Base-by-base conservation (phyloP, 2,113 vertebrate species). In the Geococcyx californianus region DNA sequence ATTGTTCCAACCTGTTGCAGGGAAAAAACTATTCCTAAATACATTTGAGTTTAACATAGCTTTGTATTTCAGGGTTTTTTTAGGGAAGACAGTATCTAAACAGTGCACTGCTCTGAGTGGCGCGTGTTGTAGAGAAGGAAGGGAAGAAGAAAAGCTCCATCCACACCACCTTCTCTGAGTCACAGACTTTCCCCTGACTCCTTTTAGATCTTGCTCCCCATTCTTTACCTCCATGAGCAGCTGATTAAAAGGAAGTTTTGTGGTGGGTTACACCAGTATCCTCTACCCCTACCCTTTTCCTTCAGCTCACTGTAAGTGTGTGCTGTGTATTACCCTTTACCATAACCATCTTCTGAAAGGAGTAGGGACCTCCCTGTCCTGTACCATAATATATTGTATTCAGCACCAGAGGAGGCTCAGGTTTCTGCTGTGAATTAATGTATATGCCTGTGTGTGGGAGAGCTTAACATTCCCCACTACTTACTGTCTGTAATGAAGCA, bases 251-350 rank as follows among this genome's bases (percentile, higher is more conserved):
- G 42, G 45, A 67, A 17, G 9, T 83, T 87, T 88, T 51, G 10
- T 31, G 15, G 13, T 59, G 23, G 7, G 6, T 54, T n/a, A 54
- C 12, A 70, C 23, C 28, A 51, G n/a, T 59, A 49, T 75, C 44
- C 11, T 85, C 34, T 64, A 51, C 62, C 24, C 28, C 14, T 63
- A 38, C 13, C 3, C 18, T 75, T 64, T 78, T 55, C 38, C 14
- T 76, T 75, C 62, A 82, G 14, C 33, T 68, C 31, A 21, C 25
- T 73, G 34, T 23, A 82, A 54, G 20, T 29, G 34, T 33, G 69
- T 17, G 16, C 60, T 70, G 11, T 0, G 0, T 3, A 2, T 84
- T 70, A 28, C 16, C 16, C 14, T 55, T 55, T 59, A 18, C 16
- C 14, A 12, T 38, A 23, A 47, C 38, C 24, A 5, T 34, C 34